Conservation (phyloP, 2,888 invertebrate genomes). For the Steromphala cineraria region DNA sequence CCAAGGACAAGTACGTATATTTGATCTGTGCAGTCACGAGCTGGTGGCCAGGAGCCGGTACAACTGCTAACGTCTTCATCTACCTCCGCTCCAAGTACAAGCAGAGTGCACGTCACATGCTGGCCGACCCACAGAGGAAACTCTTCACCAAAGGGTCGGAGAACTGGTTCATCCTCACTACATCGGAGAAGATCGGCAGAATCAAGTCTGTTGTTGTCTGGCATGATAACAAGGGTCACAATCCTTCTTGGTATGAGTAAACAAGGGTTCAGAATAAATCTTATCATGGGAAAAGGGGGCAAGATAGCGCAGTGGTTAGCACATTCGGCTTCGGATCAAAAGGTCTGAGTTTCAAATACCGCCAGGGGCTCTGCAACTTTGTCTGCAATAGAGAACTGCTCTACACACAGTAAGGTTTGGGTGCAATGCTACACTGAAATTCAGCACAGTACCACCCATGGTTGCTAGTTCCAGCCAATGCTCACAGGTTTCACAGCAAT, state of each 20-base stretch:
- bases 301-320: too few relatives aligned
- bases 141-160: constrained; percentile 61
- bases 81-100: constrained; percentile 40
- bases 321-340: too few relatives aligned
- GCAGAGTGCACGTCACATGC: constrained; percentile 40
- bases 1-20: constrained; percentile 50
- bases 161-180: constrained; percentile 66
- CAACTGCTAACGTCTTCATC: constrained; percentile 62
- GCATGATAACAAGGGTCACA: constrained; percentile 65
- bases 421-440: too few relatives aligned
- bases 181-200: constrained; percentile 52
- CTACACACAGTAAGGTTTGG: too few relatives aligned
- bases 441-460: too few relatives aligned
- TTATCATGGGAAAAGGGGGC: too few relatives aligned
- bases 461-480: too few relatives aligned
- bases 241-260: constrained; percentile 59
- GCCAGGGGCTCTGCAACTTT: too few relatives aligned
- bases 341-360: too few relatives aligned
- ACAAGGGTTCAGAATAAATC: too few relatives aligned
- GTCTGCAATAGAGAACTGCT: too few relatives aligned
- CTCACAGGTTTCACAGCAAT: too few relatives aligned
- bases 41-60: constrained; percentile 63
- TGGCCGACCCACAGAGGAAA: constrained; percentile 36
- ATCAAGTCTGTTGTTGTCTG: constrained; percentile 56
- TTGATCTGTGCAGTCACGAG: constrained; percentile 63